Evolutionary conservation across 2,797 vertebrate genomes (phyloP).

Genomic region (Etheostoma perlongum): DNA sequence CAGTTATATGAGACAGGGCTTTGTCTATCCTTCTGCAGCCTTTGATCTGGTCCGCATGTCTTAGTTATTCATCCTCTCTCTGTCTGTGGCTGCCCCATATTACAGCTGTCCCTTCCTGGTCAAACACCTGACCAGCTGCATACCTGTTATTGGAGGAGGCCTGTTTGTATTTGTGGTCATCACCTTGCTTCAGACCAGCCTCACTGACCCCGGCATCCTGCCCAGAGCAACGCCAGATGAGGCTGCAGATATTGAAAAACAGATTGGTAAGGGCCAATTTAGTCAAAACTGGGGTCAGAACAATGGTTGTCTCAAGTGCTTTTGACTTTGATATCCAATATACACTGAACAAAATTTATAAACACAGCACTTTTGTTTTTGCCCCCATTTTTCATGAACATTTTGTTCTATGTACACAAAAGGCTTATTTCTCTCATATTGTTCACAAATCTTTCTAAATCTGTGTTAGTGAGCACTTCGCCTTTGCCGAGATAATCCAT

Average conservation of each 20-base stretch:
- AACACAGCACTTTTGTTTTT: too few relatives aligned
- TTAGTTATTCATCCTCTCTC: background rate
- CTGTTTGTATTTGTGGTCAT: slow-evolving; percentile 95
- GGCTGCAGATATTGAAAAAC: slow-evolving; percentile 92
- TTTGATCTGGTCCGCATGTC: background rate
- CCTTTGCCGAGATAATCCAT: too few relatives aligned
- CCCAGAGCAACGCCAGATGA: slow-evolving; percentile 95
- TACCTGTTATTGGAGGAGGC: slow-evolving; percentile 91
- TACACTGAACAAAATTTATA: background rate
- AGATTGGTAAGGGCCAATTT: slow-evolving; percentile 86
- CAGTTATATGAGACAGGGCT: slow-evolving; percentile 5
- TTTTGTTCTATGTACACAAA: too few relatives aligned
- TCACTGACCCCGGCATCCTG: slow-evolving; percentile 94
- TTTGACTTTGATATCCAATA: background rate
- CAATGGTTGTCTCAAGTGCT: background rate
- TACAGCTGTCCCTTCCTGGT: slow-evolving; percentile 95
- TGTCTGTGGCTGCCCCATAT: background rate
- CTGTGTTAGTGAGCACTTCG: too few relatives aligned
- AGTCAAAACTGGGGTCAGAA: too few relatives aligned
- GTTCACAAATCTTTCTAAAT: too few relatives aligned
- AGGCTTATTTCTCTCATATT: too few relatives aligned
- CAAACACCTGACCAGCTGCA: slow-evolving; percentile 89
- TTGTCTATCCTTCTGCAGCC: background rate
- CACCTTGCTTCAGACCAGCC: slow-evolving; percentile 94
- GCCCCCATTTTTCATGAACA: too few relatives aligned